A percentile compares a stretch with the other conserved stretches of the same genome.
Conservation (phyloP, 1,140 invertebrate genomes). For the Drosophila lowei region DNA sequence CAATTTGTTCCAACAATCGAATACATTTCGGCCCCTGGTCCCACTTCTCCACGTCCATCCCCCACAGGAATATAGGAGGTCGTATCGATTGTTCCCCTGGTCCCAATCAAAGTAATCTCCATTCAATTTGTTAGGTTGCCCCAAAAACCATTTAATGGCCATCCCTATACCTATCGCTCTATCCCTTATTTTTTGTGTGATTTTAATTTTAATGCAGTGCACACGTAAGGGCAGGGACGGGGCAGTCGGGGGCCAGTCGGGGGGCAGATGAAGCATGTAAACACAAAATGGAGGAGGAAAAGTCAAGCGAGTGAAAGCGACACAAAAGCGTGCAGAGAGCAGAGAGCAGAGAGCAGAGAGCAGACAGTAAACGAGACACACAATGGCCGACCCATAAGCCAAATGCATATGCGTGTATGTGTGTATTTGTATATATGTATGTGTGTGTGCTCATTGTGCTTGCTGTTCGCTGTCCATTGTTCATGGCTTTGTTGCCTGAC, state of each 20-base stretch:
- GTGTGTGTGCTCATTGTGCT: conserved; percentile 25
- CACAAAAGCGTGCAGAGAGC: conserved; percentile 48
- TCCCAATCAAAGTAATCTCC: conserved; percentile 47
- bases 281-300: conserved; percentile 52
- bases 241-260: not conserved
- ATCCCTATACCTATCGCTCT: too few relatives aligned
- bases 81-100: conserved; percentile 15
- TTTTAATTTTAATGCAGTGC: conserved; percentile 49
- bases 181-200: conserved; percentile 7
- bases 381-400: conserved; percentile 5
- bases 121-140: conserved; percentile 41
- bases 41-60: too few relatives aligned
- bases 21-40: too few relatives aligned
- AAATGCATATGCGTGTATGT: conserved; percentile 1
- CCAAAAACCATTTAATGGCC: conserved; percentile 25
- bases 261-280: conserved; percentile 30
- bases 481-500: conserved; percentile 70
- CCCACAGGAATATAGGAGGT: not conserved
- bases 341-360: conserved; percentile 41
- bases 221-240: not conserved
- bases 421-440: not conserved
- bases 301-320: conserved; percentile 68
- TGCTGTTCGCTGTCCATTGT: conserved; percentile 53
- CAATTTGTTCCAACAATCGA: too few relatives aligned
- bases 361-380: conserved; percentile 48